Percentiles rank a stretch among this genome's conserved stretches.
phyloP scores from a whole-genome alignment of 2,888 invertebrate species.

The Phortica okadai region DNA sequence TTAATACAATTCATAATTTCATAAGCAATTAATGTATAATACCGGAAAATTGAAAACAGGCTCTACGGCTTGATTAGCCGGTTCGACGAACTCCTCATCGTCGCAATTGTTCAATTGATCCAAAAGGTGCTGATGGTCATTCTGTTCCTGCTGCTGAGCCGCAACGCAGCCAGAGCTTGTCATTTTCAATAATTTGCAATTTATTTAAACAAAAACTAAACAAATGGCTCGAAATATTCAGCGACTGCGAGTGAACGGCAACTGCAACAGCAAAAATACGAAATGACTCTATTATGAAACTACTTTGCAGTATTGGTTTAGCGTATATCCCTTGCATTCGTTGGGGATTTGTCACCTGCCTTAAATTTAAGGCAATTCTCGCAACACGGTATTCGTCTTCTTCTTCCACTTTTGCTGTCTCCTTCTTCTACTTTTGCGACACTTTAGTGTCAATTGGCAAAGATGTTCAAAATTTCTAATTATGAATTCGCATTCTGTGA shows the following conservation, averaged over 20 bases:
- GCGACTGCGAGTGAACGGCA: not conserved
- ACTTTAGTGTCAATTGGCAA: too few relatives aligned
- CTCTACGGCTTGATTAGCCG: conserved; percentile 53
- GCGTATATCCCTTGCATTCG: too few relatives aligned
- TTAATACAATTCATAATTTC: not conserved
- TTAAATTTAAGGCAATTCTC: too few relatives aligned
- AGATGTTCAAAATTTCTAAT: too few relatives aligned
- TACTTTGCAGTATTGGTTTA: too few relatives aligned
- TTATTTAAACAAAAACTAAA: too few relatives aligned
- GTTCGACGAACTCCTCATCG: conserved; percentile 54
- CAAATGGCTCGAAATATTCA: not conserved
- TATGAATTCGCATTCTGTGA: too few relatives aligned
- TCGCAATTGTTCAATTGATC: conserved; percentile 57
- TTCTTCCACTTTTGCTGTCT: too few relatives aligned
- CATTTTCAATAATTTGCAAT: not conserved
- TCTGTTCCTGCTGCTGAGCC: conserved; percentile 62
- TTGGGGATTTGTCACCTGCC: too few relatives aligned
- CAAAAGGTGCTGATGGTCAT: conserved; percentile 46
- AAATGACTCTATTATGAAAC: too few relatives aligned
- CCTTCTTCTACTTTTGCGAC: too few relatives aligned
- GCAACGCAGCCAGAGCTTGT: conserved; percentile 65
- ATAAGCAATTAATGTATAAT: conserved; percentile 16
- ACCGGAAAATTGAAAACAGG: conserved; percentile 69
- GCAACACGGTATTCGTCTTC: too few relatives aligned
- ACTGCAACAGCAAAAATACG: conserved; percentile 31